These are phyloP conservation scores for Sternotherus odoratus DNA, from an alignment of 2,797 vertebrate species.

Conservation along the genomic window DNA sequence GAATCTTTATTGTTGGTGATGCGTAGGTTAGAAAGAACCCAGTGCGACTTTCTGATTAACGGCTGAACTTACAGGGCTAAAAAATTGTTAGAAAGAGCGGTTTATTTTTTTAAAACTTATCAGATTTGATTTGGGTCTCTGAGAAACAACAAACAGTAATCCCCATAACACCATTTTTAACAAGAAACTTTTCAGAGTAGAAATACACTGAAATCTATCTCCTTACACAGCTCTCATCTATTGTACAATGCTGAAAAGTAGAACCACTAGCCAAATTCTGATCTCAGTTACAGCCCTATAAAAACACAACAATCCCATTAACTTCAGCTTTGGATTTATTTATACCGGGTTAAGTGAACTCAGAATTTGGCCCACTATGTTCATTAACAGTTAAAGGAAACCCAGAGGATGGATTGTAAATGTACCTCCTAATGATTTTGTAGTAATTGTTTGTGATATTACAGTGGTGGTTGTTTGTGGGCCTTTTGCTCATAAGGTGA, in stretches of 20 bases:
- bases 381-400: not conserved
- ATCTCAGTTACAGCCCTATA: not conserved
- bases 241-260: not conserved
- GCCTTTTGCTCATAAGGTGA: not conserved
- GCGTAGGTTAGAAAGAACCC: not conserved
- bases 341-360: conserved; percentile 24
- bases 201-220: not conserved
- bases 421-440: not conserved
- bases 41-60: not conserved
- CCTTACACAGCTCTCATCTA: not conserved
- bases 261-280: not conserved
- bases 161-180: not conserved
- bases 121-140: not conserved
- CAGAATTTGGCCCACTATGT: not conserved
- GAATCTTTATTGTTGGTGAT: not conserved
- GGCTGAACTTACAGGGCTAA: not conserved
- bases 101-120: not conserved
- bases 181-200: not conserved
- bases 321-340: not conserved
- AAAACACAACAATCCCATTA: too few species aligned
- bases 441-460: not conserved
- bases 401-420: not conserved
- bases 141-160: not conserved
- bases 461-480: not conserved
- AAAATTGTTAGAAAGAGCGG: not conserved